Base-by-base conservation (phyloP, 2,888 invertebrate species). In the Peribatodes rhomboidaria region DNA sequence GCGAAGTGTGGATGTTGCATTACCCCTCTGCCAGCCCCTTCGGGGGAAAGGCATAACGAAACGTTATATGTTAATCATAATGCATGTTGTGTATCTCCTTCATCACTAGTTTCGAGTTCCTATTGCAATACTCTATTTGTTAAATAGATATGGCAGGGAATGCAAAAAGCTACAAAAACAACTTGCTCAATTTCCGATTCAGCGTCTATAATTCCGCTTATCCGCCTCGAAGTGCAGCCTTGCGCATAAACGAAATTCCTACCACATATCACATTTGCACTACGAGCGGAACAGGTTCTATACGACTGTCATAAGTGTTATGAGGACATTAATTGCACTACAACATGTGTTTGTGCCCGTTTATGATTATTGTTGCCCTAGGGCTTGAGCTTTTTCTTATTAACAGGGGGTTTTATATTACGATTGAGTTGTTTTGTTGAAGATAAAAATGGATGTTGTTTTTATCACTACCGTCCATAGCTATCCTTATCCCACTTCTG, bases 211-310 rank as follows among this genome's bases (percentile, higher is more conserved):
- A 57, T 67, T 41, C 49, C 47, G 52, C 49, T 46, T 14, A 49
- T 31, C 14, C 54, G 47, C 56, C 49, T 53, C 59, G 52, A 65
- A 59, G 67, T 69, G 58, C 67, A 65, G 42, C 52, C 61, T 57
- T 58, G 58, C 60, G 72, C 70, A 72, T 78, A 70, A 70, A 75
- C 76, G 49, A 74, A 75, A 76, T 80, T 74, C 79, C 77, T 65
- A 70, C 68, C 71, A 75, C 74, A 68, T 79, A 77, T 83, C 77
- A 81, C 85, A 82, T 87, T 84, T 80, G 69, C 73, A 73, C 77
- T 16, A 46, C 55, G 72, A 75, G 71, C 60, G 53, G 71, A 84
- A 87, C 87, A 70, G 84, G 89, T 88, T 86, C 78, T 83, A 74
- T 72, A 73, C 72, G 70, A 72, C 71, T 72, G 79, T 61, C 77